Evolutionary conservation across 2,888 invertebrate species (phyloP).

Genomic region (Brachycybe producta): DNA sequence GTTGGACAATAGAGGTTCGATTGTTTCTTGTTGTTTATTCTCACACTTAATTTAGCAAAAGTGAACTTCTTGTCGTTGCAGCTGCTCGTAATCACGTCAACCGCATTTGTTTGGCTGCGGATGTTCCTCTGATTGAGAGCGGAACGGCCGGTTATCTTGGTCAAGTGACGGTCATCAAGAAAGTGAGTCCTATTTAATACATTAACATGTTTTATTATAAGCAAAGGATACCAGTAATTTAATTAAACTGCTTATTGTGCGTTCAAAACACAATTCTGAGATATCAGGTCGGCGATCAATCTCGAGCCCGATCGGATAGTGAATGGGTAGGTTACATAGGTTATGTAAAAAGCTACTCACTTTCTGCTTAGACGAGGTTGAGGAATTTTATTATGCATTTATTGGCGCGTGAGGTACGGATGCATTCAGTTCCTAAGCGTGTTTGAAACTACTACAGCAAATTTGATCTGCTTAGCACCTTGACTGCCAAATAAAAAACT

Average conservation of each 20-base stretch:
- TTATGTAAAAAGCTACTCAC: too few species aligned
- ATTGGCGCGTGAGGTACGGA: too few species aligned
- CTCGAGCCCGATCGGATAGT: too few species aligned
- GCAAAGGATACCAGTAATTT: neutral
- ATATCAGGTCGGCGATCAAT: neutral
- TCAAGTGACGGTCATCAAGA: slow-evolving; percentile 48
- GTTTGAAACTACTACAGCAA: too few species aligned
- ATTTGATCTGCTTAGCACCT: too few species aligned
- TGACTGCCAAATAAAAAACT: too few species aligned
- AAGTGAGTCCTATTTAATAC: slow-evolving; percentile 26
- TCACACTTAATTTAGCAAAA: neutral
- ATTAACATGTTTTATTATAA: neutral
- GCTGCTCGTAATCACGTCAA: slow-evolving; percentile 97
- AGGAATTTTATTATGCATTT: too few species aligned
- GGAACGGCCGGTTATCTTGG: slow-evolving; percentile 96
- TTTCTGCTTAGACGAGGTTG: too few species aligned
- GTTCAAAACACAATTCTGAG: neutral
- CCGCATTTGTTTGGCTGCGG: slow-evolving; percentile 91
- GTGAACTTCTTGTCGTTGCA: slow-evolving; percentile 20
- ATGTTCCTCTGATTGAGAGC: slow-evolving; percentile 87
- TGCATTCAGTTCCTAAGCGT: too few species aligned
- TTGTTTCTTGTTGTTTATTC: neutral
- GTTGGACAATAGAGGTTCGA: slow-evolving; percentile 65
- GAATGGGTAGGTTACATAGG: too few species aligned
- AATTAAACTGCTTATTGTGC: neutral